Evolutionary conservation across 2,797 vertebrate genomes (phyloP).

Genomic region (Syncerus caffer): DNA sequence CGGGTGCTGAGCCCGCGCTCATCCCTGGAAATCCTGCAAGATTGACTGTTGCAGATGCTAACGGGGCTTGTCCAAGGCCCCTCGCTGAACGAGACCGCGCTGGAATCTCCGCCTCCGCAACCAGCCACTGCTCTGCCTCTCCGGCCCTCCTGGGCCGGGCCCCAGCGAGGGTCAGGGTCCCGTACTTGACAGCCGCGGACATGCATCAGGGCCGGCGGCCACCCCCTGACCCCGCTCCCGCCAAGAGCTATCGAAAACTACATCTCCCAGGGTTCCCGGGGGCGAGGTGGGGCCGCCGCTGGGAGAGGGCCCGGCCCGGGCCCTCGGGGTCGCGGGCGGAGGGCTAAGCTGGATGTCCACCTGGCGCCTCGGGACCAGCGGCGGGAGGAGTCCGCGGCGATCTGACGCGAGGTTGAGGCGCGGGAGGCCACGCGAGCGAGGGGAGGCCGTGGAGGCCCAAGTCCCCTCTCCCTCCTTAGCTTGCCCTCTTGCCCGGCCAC

Average conservation of each 20-base stretch:
- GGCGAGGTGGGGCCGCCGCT: neutral
- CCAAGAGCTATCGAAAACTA: neutral
- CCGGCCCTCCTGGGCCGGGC: neutral
- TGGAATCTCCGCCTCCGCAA: neutral
- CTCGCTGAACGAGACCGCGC: neutral
- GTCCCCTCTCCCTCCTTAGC: neutral
- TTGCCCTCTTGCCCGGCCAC: neutral
- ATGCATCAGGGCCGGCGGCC: accelerated
- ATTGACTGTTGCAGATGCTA: neutral
- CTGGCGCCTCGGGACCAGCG: too few species aligned
- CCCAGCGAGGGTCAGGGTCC: accelerated
- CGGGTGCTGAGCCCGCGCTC: neutral
- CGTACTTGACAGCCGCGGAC: accelerated
- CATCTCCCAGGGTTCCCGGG: neutral
- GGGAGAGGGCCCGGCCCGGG: too few species aligned
- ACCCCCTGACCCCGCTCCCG: accelerated
- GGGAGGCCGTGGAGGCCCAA: neutral
- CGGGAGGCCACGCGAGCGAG: too few species aligned
- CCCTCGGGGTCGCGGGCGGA: neutral
- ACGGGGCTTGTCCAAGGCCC: neutral
- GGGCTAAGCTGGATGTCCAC: accelerated
- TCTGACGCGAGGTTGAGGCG: neutral
- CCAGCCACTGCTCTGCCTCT: neutral
- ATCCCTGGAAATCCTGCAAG: neutral
- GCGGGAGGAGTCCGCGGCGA: neutral